Evolutionary conservation across 2,888 invertebrate species (phyloP), one percentile per base, ranked within the genome.

Genomic region (Lithophane semibrunnea): DNA sequence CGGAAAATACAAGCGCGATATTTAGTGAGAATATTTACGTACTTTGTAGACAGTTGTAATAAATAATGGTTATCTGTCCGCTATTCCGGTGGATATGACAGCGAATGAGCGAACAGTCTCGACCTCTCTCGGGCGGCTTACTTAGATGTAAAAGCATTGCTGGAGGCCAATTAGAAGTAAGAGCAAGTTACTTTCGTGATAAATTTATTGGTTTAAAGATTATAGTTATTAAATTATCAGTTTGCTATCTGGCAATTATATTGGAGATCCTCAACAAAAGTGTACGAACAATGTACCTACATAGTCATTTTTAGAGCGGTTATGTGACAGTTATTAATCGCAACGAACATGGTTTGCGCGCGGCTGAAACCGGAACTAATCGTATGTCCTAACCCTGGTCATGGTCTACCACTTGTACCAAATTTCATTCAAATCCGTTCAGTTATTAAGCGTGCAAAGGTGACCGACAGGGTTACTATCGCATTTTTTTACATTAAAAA

Each of bases 111-210:
- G 65, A 81, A n/a, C 54, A 24, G 21, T 47, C 18, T 24, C 7
- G 29, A 44, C 52, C 49, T 73, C 37, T 70, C 24, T 5, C 3
- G 1, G 9, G 37, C 74, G 74, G 54, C 12, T 74, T 56, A 47
- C 29, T 73, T 18, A 37, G 44, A 78, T 81, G 44, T 56, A 24
- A 63, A n/a, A 67, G 3, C 24, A 37, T 52, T 47, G 49, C 64
- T 64, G 29, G 44, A 44, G 24, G 10, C 58, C 68, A 82, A 79
- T 82, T 77, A 82, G 64, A 79, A 82, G 44, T 64, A 29, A 68
- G 56, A n/a, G 44, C 61, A 66, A 42, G 58, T 76, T 29, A 78
- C 29, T 54, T 63, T 29, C 37, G 37, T 58, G 52, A 75, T 64
- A 2, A 44, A 76, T 67, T n/a, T 56, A 75, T 52, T 29, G 42